phyloP scores from a whole-genome alignment of 2,888 invertebrate genomes.

The Acheta domesticus region DNA sequence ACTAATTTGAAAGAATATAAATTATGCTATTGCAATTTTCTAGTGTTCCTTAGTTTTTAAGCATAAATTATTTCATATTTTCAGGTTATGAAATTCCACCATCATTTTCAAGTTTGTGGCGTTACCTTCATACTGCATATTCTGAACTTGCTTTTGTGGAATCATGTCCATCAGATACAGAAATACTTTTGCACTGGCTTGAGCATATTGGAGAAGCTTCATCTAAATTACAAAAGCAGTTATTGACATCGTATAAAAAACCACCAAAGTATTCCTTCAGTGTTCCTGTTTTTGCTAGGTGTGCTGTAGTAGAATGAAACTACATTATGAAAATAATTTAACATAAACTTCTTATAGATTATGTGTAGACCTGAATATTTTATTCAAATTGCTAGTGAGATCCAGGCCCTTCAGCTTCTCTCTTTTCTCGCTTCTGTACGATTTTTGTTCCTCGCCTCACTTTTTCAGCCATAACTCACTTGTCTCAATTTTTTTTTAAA shows the following conservation, averaged over 20 bases:
- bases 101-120: slow-evolving; percentile 37
- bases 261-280: slow-evolving; percentile 33
- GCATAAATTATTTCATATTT: too few species aligned
- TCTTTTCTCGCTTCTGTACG: too few species aligned
- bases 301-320: slow-evolving; percentile 30
- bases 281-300: slow-evolving; percentile 34
- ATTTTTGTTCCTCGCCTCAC: too few species aligned
- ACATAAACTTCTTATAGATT: too few species aligned
- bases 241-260: slow-evolving; percentile 29
- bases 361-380: neutral
- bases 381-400: neutral
- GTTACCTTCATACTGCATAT: slow-evolving; percentile 39
- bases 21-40: too few species aligned
- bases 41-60: too few species aligned
- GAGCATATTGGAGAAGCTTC: slow-evolving; percentile 35
- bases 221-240: slow-evolving; percentile 31
- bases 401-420: neutral
- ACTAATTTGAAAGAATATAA: too few species aligned
- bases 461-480: too few species aligned
- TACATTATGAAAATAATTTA: neutral
- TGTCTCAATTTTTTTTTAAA: too few species aligned
- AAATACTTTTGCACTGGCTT: slow-evolving; percentile 40
- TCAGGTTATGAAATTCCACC: slow-evolving; percentile 39
- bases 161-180: slow-evolving; percentile 40
- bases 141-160: slow-evolving; percentile 37